Percentiles rank a stretch among this genome's conserved stretches.
Evolutionary conservation across 2,113 vertebrate genomes (phyloP).

Genomic region (Canis aureus): DNA sequence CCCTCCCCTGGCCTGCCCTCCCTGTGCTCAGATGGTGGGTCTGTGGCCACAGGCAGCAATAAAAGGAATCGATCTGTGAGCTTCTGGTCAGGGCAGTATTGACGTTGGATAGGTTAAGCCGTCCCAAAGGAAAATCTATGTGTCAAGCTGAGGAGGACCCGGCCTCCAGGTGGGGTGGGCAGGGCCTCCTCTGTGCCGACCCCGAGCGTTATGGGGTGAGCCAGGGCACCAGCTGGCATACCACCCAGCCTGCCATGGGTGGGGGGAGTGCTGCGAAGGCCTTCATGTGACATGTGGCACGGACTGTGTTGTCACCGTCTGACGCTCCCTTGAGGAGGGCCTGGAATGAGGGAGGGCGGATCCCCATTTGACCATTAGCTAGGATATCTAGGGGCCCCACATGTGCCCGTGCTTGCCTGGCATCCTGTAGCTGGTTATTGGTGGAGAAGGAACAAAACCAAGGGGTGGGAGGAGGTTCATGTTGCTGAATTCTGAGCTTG

Average conservation of each 20-base stretch:
- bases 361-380: neutral
- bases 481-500: neutral
- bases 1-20: neutral
- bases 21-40: accelerated
- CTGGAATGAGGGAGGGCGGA: neutral
- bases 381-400: accelerated
- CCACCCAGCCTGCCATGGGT: accelerated
- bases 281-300: accelerated
- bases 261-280: neutral
- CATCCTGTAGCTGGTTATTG: neutral
- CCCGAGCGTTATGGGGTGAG: accelerated
- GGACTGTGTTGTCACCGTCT: accelerated
- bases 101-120: slow-evolving; percentile 38
- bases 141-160: neutral
- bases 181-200: neutral
- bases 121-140: neutral
- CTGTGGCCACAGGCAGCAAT: slow-evolving; percentile 9
- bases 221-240: accelerated
- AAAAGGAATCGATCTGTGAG: neutral
- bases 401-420: neutral
- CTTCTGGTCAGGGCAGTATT: neutral
- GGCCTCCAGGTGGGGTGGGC: accelerated
- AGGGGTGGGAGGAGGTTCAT: neutral
- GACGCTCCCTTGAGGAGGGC: neutral
- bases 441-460: neutral